Evolutionary conservation across 2,113 vertebrate species (phyloP).

Genomic region (Ciconia boyciana): DNA sequence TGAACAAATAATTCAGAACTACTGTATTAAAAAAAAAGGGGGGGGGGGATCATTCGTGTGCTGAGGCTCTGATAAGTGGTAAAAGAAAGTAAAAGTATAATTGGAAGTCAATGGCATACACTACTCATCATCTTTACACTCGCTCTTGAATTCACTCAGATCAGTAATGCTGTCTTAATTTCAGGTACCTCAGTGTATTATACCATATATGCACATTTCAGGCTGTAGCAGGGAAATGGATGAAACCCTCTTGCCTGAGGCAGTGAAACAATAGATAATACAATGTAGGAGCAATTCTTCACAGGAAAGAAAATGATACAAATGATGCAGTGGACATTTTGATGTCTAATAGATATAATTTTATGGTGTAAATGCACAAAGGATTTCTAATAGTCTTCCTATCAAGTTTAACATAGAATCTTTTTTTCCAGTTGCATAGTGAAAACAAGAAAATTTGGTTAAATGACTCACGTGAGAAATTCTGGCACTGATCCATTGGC

Average conservation of each 20-base stretch:
- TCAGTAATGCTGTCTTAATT: not conserved
- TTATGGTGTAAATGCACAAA: not conserved
- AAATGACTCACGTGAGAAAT: not conserved
- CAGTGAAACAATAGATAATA: not conserved
- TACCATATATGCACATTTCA: not conserved
- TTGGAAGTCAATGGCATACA: not conserved
- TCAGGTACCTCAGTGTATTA: not conserved
- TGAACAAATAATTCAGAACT: not conserved
- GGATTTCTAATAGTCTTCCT: not conserved
- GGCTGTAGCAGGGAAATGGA: not conserved
- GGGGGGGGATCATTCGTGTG: accelerated
- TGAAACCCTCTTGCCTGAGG: not conserved
- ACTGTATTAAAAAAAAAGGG: not conserved
- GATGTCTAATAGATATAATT: not conserved
- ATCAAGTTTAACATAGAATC: not conserved
- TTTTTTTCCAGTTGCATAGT: not conserved
- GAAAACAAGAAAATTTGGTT: not conserved
- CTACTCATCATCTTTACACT: not conserved
- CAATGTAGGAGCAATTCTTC: not conserved
- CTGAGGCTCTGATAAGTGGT: not conserved
- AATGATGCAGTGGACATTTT: not conserved
- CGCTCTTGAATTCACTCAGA: not conserved
- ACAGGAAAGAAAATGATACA: not conserved
- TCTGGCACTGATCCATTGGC: not conserved
- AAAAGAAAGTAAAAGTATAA: not conserved